These are phyloP conservation scores for Mesochorus sp. DNA, from an alignment of 2,888 invertebrate genomes.

Conservation along the genomic window DNA sequence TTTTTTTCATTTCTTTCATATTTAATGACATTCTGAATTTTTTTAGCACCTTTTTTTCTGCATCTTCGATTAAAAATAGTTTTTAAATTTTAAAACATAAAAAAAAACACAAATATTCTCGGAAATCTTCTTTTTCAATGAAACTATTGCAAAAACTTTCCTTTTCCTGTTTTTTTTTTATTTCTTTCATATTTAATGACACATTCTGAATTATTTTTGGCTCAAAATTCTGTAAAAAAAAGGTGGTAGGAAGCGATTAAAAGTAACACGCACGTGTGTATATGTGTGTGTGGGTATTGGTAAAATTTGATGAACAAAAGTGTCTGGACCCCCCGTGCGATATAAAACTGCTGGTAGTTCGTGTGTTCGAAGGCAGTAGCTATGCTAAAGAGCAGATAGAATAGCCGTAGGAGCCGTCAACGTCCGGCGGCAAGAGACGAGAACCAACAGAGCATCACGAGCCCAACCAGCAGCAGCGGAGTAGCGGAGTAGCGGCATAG, in stretches of 20 bases:
- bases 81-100: no score
- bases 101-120: no score
- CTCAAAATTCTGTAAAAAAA: not conserved
- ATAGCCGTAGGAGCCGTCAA: constrained; percentile 44
- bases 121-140: no score
- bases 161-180: no score
- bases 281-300: not conserved
- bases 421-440: constrained; percentile 59
- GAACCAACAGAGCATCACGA: constrained; percentile 57
- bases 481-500: constrained; percentile 19
- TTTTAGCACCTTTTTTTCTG: not conserved
- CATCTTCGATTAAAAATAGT: not conserved
- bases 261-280: not conserved
- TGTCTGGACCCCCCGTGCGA: constrained; percentile 29
- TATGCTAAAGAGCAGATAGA: not conserved
- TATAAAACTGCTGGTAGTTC: constrained; percentile 37
- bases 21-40: no score
- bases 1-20: no score
- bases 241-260: not conserved
- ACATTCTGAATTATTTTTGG: no score
- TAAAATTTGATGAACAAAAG: constrained; percentile 27
- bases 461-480: constrained; percentile 44
- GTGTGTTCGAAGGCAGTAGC: constrained; percentile 21
- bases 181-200: no score
- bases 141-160: no score